Evolutionary conservation across 2,888 invertebrate genomes (phyloP).

Genomic region (Nemurella pictetii): DNA sequence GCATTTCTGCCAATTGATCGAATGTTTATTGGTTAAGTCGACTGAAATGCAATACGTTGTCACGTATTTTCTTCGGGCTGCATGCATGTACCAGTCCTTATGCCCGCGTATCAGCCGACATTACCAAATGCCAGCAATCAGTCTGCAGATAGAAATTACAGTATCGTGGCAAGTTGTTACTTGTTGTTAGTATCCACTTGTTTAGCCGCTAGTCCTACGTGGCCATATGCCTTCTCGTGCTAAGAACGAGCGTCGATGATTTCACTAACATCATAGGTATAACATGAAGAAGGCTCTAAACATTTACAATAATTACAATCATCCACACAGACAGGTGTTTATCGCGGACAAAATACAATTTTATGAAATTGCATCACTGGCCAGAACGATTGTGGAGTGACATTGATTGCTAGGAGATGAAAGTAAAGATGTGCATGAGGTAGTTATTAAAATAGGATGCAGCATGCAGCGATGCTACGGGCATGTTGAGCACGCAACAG

Average conservation of each 20-base stretch:
- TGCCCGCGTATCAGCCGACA: background rate
- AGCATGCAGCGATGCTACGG: background rate
- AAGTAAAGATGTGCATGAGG: background rate
- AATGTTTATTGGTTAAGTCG: background rate
- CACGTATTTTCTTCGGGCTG: background rate
- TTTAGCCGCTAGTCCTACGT: background rate
- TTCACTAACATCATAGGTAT: background rate
- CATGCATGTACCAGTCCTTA: background rate
- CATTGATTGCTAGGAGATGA: background rate
- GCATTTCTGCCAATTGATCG: background rate
- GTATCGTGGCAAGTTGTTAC: background rate
- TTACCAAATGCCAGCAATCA: background rate
- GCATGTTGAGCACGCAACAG: background rate
- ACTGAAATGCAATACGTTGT: background rate
- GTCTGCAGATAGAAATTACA: background rate
- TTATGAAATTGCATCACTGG: background rate
- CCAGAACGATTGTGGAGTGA: background rate
- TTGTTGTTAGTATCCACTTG: background rate
- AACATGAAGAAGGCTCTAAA: background rate
- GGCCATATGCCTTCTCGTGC: background rate
- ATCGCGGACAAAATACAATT: background rate
- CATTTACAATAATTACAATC: background rate
- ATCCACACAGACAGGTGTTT: background rate
- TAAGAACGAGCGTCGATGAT: no score
- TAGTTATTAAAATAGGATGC: background rate